phyloP scores from a whole-genome alignment of 2,113 vertebrate species.

The Nyctibius bracteatus region DNA sequence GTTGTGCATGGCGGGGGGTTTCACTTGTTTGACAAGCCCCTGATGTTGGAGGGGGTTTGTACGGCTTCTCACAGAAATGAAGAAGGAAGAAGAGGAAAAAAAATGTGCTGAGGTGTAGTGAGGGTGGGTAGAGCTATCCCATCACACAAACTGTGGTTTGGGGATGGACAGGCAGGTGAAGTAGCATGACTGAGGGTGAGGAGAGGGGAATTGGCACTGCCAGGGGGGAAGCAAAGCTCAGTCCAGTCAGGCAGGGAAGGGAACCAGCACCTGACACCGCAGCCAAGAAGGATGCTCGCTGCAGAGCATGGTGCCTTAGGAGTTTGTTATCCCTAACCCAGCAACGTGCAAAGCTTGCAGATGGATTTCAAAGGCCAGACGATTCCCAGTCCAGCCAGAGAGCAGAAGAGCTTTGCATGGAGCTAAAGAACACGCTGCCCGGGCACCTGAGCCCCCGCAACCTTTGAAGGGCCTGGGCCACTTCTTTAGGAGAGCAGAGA shows the following conservation, averaged over 20 bases:
- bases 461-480: neutral
- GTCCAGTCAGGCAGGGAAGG: neutral
- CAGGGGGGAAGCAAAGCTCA: neutral
- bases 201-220: neutral
- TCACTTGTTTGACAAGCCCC: neutral
- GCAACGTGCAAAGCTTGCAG: neutral
- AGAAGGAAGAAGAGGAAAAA: neutral
- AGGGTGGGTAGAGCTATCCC: neutral
- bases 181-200: neutral
- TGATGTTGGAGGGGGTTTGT: neutral
- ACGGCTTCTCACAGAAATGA: neutral
- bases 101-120: neutral
- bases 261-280: no score
- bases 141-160: neutral
- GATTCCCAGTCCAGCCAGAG: neutral
- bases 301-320: neutral
- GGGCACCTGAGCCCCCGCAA: accelerated
- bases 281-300: neutral
- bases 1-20: accelerated
- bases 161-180: neutral
- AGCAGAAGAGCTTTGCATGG: neutral
- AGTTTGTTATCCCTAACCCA: neutral
- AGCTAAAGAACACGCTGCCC: neutral
- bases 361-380: neutral
- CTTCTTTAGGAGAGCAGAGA: neutral